These are phyloP conservation scores for Ischnura elegans DNA, from an alignment of 2,888 invertebrate species.

Conservation along the genomic window DNA sequence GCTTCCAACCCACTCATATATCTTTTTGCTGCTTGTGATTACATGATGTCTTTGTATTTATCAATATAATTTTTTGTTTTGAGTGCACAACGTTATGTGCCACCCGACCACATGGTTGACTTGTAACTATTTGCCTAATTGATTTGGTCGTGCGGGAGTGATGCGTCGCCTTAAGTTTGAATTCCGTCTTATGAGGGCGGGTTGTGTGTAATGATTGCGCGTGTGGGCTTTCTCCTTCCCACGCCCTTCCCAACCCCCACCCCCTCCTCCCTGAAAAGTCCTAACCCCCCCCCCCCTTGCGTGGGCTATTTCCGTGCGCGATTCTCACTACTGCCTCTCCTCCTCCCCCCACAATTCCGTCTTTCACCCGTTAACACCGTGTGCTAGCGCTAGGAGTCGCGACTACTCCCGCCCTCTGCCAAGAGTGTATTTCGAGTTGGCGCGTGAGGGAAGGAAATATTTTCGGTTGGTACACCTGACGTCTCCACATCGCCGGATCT, in stretches of 20 bases:
- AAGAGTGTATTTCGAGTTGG: neutral
- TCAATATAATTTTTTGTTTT: too few species aligned
- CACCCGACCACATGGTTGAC: too few species aligned
- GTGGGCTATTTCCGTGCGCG: neutral
- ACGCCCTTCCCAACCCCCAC: neutral
- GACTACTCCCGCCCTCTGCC: neutral
- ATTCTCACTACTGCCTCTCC: neutral
- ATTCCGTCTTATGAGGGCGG: neutral
- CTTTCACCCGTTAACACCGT: neutral
- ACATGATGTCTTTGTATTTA: too few species aligned
- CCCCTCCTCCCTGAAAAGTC: too few species aligned
- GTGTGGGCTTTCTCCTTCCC: neutral
- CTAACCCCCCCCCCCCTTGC: neutral
- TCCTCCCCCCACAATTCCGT: neutral
- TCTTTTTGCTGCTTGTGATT: too few species aligned
- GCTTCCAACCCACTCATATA: too few species aligned
- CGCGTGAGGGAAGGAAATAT: neutral
- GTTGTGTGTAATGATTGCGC: neutral
- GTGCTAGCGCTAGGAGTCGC: neutral
- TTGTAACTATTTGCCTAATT: too few species aligned
- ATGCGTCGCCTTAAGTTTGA: neutral
- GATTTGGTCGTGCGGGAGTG: neutral
- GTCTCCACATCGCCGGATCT: neutral
- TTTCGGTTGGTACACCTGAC: constrained; percentile 34
- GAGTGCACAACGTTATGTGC: too few species aligned